These are phyloP conservation scores for Augochlora pura DNA, from an alignment of 1,140 invertebrate genomes.

Conservation along the genomic window DNA sequence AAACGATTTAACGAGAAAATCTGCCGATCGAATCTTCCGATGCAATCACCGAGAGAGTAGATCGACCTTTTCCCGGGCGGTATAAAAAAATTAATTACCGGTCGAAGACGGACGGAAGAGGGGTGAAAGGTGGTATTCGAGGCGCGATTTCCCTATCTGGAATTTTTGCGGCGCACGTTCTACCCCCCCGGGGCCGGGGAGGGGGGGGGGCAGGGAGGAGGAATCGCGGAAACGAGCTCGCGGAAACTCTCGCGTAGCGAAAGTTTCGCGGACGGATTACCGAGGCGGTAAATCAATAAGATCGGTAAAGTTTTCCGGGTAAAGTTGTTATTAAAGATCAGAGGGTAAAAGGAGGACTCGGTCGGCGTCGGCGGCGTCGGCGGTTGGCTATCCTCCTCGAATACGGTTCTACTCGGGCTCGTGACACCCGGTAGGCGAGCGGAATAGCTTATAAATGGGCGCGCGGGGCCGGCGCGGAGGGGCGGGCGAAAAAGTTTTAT, in stretches of 20 bases:
- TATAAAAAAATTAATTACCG: too few relatives aligned
- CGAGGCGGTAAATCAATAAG: conserved; percentile 50
- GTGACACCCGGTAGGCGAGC: conserved; percentile 63
- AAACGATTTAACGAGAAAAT: too few relatives aligned
- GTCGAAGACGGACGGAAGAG: too few relatives aligned
- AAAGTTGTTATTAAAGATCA: conserved; percentile 60
- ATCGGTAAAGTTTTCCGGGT: conserved; percentile 54
- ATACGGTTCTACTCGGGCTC: conserved; percentile 51
- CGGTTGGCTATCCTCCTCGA: conserved; percentile 26
- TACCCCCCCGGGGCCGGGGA: not conserved
- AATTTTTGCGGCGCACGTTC: not conserved
- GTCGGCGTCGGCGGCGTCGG: conserved; percentile 21
- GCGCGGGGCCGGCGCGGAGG: not conserved
- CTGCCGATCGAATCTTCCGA: too few relatives aligned
- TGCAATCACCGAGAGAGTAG: too few relatives aligned
- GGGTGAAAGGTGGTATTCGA: not conserved
- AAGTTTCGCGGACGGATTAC: conserved; percentile 40
- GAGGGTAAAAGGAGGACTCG: conserved; percentile 43
- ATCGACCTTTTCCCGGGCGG: too few relatives aligned
- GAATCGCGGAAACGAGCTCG: not conserved
- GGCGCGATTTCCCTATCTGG: not conserved
- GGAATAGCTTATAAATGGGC: conserved; percentile 63
- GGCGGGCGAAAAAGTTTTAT: conserved; percentile 69
- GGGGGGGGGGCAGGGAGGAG: too few relatives aligned
- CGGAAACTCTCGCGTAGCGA: not conserved